A percentile compares a stretch with the other conserved stretches of the same genome.
phyloP scores from a whole-genome alignment of 2,113 vertebrate genomes.

The Apeltes quadracus region DNA sequence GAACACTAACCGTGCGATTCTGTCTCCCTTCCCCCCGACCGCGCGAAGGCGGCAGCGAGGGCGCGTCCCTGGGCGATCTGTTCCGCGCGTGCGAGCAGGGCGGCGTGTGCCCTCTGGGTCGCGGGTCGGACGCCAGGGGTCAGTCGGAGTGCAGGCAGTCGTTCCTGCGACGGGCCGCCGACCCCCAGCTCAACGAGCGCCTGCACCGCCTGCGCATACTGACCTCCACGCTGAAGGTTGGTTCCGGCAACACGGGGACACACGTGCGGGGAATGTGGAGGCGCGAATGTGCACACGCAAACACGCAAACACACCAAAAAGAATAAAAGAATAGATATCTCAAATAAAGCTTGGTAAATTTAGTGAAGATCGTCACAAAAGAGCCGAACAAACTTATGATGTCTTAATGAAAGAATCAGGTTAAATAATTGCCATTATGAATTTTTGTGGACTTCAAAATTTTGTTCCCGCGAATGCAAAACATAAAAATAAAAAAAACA shows the following conservation, averaged over 20 bases:
- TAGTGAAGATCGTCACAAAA: slow-evolving; percentile 5
- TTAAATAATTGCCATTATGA: background rate
- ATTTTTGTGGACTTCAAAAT: no score
- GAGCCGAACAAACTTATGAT: background rate
- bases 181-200: slow-evolving; percentile 96
- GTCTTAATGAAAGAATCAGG: background rate
- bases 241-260: background rate
- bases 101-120: slow-evolving; percentile 91
- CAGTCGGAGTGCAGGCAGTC: slow-evolving; percentile 91
- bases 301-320: background rate
- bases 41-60: slow-evolving; percentile 64
- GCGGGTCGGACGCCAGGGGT: slow-evolving; percentile 87
- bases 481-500: background rate
- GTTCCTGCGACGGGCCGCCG: slow-evolving; percentile 91
- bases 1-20: background rate
- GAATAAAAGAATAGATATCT: no score
- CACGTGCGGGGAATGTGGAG: background rate
- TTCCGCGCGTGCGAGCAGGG: slow-evolving; percentile 93
- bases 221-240: slow-evolving; percentile 97
- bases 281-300: background rate
- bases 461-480: background rate
- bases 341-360: no score
- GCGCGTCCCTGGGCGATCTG: slow-evolving; percentile 89
- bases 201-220: slow-evolving; percentile 95
- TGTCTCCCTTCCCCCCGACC: background rate